Percentiles rank a stretch among this genome's conserved stretches.
phyloP scores from a whole-genome alignment of 2,113 vertebrate genomes.

The Pelecanus crispus region DNA sequence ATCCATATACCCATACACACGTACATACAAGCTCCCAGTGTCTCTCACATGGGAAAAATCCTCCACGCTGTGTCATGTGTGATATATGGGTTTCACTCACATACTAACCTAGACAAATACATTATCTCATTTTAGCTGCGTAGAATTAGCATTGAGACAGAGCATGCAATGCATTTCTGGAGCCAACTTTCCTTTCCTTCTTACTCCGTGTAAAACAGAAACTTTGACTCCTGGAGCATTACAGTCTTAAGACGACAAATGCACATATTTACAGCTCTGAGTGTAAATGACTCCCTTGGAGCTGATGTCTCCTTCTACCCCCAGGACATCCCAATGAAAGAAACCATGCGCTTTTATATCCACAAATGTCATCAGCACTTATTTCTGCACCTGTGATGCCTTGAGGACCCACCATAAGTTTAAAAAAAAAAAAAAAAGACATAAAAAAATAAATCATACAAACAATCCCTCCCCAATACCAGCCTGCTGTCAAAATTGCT shows the following conservation, averaged over 20 bases:
- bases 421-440: background rate
- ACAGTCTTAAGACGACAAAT: background rate
- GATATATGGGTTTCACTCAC: background rate
- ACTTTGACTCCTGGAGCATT: slow-evolving; percentile 2
- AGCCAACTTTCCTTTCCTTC: background rate
- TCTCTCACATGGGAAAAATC: background rate
- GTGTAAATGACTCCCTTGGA: slow-evolving; percentile 18
- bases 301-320: slow-evolving; percentile 1
- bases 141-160: background rate
- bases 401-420: slow-evolving; percentile 20
- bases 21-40: background rate
- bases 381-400: slow-evolving; percentile 53
- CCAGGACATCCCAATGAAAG: slow-evolving; percentile 6
- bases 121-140: background rate
- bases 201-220: background rate
- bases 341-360: slow-evolving; percentile 31
- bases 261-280: background rate
- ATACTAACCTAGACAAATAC: background rate
- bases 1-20: background rate
- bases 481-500: slow-evolving; percentile 37
- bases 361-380: slow-evolving; percentile 53
- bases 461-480: background rate
- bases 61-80: fast-evolving
- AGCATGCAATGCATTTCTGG: background rate
- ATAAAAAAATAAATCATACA: background rate